Evolutionary conservation across 92 coral and sea anemone species (phyloP).

Genomic region (Chrysogorgia sp.): DNA sequence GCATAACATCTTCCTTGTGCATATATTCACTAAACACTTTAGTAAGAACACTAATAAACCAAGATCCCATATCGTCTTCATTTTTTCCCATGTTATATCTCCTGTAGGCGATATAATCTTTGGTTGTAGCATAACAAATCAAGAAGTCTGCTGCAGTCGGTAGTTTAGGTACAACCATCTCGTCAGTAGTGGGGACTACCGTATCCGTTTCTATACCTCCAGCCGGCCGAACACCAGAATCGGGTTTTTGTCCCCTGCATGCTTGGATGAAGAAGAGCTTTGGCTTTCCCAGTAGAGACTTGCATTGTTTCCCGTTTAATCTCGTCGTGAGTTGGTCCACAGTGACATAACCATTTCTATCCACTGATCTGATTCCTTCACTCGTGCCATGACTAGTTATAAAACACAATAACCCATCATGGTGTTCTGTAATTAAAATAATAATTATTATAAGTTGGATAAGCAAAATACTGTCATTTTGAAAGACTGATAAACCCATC

Average conservation of each 20-base stretch:
- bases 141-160: conserved; percentile 89
- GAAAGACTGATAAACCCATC: too few relatives aligned
- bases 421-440: too few relatives aligned
- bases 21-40: conserved; percentile 65
- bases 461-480: too few relatives aligned
- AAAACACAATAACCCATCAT: conserved; percentile 81
- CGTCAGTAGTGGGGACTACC: conserved; percentile 42
- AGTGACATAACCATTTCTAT: conserved; percentile 49
- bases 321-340: conserved; percentile 77
- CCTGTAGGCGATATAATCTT: conserved; percentile 67
- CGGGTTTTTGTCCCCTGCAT: conserved; percentile 79
- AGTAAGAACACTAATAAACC: conserved; percentile 84
- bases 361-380: conserved; percentile 67
- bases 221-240: conserved; percentile 64
- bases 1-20: conserved; percentile 75
- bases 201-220: conserved; percentile 36
- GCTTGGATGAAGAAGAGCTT: conserved; percentile 92
- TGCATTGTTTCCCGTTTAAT: conserved; percentile 73
- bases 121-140: conserved; percentile 84
- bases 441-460: too few relatives aligned
- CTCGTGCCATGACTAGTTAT: conserved; percentile 87
- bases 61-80: conserved; percentile 71
- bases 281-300: conserved; percentile 78
- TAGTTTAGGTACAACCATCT: conserved; percentile 71
- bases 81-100: conserved; percentile 37